Percentiles rank a stretch among this genome's conserved stretches.
Conservation (phyloP, 2,113 vertebrate genomes). For the Tenebrosternarchus preto region DNA sequence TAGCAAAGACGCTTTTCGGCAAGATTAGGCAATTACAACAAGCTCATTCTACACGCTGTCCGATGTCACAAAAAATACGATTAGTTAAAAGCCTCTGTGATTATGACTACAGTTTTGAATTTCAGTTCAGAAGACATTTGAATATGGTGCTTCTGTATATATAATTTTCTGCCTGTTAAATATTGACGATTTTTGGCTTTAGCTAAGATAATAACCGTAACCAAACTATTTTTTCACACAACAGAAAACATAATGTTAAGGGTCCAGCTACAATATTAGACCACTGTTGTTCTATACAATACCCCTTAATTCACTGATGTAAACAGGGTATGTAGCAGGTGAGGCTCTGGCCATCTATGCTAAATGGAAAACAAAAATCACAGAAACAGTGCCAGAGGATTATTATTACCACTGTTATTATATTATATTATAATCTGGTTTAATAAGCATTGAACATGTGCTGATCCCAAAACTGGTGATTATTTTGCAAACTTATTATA, state of each 20-base stretch:
- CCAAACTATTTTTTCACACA: neutral
- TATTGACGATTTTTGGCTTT: neutral
- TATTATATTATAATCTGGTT: neutral
- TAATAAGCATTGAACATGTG: neutral
- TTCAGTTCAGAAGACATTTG: neutral
- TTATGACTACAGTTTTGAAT: constrained; percentile 12
- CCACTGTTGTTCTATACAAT: neutral
- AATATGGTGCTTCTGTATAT: neutral
- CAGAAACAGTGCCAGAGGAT: neutral
- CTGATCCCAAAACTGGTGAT: neutral
- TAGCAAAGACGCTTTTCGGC: constrained; percentile 21
- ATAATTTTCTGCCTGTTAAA: neutral
- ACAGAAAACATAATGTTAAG: neutral
- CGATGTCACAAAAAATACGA: constrained; percentile 3
- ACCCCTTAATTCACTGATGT: neutral
- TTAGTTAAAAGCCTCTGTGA: constrained; percentile 16
- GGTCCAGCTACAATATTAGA: neutral
- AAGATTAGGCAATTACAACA: constrained; percentile 24
- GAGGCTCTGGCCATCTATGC: neutral
- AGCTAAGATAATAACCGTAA: neutral
- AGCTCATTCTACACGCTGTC: neutral
- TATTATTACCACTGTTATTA: neutral
- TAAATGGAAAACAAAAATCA: too few relatives aligned
- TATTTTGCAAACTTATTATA: neutral
- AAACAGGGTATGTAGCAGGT: neutral